These are phyloP conservation scores for Sylvicapra grimmia DNA, from an alignment of 2,113 vertebrate genomes.

Conservation along the genomic window DNA sequence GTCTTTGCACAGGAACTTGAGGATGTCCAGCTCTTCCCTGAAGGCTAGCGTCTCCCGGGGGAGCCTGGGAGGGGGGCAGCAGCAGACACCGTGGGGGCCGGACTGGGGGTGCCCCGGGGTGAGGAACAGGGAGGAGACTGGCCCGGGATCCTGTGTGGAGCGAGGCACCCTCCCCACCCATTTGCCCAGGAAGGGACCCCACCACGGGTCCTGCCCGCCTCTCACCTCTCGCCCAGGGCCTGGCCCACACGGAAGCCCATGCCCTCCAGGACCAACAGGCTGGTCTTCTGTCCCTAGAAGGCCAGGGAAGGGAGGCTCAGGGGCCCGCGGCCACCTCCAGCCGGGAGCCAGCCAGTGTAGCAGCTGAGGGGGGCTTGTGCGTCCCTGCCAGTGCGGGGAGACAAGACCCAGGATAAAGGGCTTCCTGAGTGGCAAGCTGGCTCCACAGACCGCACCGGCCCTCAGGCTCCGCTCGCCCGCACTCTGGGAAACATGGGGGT, in stretches of 20 bases:
- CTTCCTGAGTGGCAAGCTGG: background rate
- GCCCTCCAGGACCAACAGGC: conserved; percentile 82
- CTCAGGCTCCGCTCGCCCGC: background rate
- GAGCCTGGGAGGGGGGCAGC: conserved; percentile 71
- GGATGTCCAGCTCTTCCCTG: conserved; percentile 87
- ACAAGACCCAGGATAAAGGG: too few relatives aligned
- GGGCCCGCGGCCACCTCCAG: background rate
- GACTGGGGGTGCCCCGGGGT: background rate
- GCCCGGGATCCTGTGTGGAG: background rate
- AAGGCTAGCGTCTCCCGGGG: conserved; percentile 84
- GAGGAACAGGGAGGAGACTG: background rate
- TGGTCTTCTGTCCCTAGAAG: conserved; percentile 78
- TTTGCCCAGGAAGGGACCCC: background rate
- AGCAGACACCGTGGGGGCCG: fast-evolving
- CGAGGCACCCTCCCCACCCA: background rate
- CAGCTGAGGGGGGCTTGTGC: background rate
- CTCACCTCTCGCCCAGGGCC: conserved; percentile 87
- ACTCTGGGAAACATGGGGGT: background rate
- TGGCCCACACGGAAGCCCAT: conserved; percentile 90
- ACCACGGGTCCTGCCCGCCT: background rate
- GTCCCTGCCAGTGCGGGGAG: fast-evolving
- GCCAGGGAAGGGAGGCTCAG: background rate
- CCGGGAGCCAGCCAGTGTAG: fast-evolving
- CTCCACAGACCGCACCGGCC: background rate
- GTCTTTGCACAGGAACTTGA: conserved; percentile 91